Evolutionary conservation across 2,113 vertebrate genomes (phyloP).

Genomic region (Rousettus leschenaultii): DNA sequence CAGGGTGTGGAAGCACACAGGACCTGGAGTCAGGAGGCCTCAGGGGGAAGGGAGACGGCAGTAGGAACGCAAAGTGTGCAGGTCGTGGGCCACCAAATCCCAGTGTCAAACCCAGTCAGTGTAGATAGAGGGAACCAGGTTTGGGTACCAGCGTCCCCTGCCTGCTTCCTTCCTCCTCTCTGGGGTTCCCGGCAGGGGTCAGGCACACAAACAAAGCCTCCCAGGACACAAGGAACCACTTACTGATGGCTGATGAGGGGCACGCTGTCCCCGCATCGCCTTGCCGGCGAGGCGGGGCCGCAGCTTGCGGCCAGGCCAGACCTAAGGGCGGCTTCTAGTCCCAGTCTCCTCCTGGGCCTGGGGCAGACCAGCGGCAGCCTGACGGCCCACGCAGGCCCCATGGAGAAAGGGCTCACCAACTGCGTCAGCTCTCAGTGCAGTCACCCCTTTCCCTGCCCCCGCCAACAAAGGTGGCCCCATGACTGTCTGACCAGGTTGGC

Average conservation of each 20-base stretch:
- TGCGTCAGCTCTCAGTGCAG: background rate
- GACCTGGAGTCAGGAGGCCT: background rate
- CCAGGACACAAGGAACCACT: background rate
- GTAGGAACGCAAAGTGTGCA: background rate
- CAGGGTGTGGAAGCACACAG: background rate
- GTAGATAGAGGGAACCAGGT: background rate
- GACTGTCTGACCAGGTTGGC: background rate
- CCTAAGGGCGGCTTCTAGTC: background rate
- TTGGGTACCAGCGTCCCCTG: background rate
- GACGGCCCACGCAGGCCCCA: background rate
- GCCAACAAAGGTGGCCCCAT: rapidly evolving
- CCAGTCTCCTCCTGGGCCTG: background rate
- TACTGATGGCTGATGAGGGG: background rate
- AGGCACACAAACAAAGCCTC: background rate
- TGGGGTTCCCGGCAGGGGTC: background rate
- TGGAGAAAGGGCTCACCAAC: background rate
- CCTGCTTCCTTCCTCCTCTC: background rate
- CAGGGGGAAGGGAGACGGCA: background rate
- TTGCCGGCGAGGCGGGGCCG: background rate
- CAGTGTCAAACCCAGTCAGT: background rate
- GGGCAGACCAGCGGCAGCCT: background rate
- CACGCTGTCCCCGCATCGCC: background rate
- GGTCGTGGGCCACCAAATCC: background rate
- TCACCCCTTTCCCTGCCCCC: too few relatives aligned
- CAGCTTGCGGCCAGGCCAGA: background rate